A percentile compares a stretch with the other conserved stretches of the same genome.
Evolutionary conservation across 2,888 invertebrate genomes (phyloP).

Genomic region (Diarsia rubi): DNA sequence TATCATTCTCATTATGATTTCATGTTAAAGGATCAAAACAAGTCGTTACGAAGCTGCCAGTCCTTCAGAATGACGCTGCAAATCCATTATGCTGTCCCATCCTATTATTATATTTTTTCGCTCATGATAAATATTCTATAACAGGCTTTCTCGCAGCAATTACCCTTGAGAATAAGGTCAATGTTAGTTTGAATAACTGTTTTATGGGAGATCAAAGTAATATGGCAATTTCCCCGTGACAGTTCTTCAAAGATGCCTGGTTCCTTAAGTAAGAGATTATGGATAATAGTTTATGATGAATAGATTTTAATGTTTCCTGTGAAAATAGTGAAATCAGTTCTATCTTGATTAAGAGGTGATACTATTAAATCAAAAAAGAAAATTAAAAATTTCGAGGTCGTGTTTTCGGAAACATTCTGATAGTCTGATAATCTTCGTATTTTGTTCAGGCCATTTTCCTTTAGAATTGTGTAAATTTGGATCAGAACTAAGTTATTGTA

Average conservation of each 20-base stretch:
- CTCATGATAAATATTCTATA: constrained; percentile 51
- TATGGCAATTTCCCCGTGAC: constrained; percentile 1
- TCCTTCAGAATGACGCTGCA: constrained; percentile 45
- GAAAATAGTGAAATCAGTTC: not conserved
- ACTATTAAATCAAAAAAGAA: not conserved
- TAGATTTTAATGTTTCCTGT: not conserved
- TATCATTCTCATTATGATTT: not conserved
- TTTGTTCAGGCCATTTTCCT: too few species aligned
- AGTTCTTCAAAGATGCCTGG: not conserved
- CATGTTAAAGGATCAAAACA: constrained; percentile 2
- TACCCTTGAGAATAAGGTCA: constrained; percentile 55
- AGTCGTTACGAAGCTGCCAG: constrained; percentile 13
- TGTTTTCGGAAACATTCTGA: not conserved
- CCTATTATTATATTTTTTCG: constrained; percentile 36
- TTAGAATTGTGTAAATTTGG: too few species aligned
- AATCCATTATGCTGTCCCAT: constrained; percentile 37
- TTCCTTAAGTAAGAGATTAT: not conserved
- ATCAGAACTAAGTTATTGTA: too few species aligned
- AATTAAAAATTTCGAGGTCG: not conserved
- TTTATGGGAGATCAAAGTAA: constrained; percentile 17
- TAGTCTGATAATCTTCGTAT: too few species aligned
- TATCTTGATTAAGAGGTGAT: not conserved
- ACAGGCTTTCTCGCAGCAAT: constrained; percentile 29
- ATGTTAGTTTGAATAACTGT: constrained; percentile 52
- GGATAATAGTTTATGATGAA: not conserved